Conservation (phyloP, 1,140 invertebrate genomes). For the Ceratosolen solmsi region DNA sequence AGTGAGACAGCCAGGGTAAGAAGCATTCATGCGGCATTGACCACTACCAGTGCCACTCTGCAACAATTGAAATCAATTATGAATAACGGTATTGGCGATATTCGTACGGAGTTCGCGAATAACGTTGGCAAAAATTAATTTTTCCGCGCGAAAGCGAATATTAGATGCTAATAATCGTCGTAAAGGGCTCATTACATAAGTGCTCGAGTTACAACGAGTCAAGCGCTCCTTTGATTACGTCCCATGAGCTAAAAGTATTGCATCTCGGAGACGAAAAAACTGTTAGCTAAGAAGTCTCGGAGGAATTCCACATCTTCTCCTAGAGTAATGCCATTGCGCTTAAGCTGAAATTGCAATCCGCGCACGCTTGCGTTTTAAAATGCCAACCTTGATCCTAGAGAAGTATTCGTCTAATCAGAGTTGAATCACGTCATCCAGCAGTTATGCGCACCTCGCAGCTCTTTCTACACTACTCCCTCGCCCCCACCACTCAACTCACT, state of each 20-base stretch:
- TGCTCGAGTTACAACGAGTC: too few species aligned
- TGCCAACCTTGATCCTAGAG: background rate
- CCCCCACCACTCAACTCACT: background rate
- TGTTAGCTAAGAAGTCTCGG: background rate
- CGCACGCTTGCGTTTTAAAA: background rate
- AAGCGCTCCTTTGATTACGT: constrained; percentile 11
- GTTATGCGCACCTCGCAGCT: background rate
- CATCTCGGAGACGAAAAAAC: background rate
- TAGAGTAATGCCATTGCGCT: background rate
- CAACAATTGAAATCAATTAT: too few species aligned
- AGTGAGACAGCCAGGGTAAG: too few species aligned
- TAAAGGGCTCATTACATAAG: too few species aligned
- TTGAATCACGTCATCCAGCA: background rate
- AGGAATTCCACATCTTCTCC: background rate
- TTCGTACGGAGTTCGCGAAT: too few species aligned
- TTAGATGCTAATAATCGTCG: too few species aligned
- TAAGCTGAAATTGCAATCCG: background rate
- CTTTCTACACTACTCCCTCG: background rate
- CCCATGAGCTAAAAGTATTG: too few species aligned
- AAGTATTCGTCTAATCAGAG: background rate
- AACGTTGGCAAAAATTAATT: too few species aligned
- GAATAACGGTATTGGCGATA: too few species aligned
- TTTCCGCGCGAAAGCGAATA: too few species aligned
- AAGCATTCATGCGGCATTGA: too few species aligned
- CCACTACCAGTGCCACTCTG: too few species aligned